These are phyloP conservation scores for Sebastes taczanowskii DNA, from an alignment of 2,797 vertebrate species.

Conservation along the genomic window DNA sequence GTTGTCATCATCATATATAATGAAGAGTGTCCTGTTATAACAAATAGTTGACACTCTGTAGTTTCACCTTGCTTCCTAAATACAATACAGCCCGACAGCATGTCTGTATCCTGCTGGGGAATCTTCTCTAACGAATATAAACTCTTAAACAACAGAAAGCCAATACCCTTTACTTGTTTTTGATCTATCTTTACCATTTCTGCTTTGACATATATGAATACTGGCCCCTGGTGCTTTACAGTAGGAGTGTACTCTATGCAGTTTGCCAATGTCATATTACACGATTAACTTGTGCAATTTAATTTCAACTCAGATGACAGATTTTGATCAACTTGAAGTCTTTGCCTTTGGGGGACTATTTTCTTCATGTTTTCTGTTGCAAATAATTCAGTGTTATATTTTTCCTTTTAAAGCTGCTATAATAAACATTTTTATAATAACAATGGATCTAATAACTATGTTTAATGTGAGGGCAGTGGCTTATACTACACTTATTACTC, in stretches of 20 bases:
- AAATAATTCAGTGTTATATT: conserved; percentile 1
- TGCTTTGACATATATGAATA: background rate
- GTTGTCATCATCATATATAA: background rate
- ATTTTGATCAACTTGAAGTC: background rate
- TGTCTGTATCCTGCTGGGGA: background rate
- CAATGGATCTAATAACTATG: background rate
- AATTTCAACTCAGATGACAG: background rate
- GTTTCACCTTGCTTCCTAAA: background rate
- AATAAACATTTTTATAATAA: background rate
- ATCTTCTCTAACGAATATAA: background rate
- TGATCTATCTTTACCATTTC: background rate
- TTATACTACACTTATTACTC: background rate
- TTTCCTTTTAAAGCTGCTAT: background rate
- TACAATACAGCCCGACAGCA: background rate
- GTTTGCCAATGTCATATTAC: background rate
- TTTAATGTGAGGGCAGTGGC: background rate
- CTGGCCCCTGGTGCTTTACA: background rate
- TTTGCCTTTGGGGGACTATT: background rate
- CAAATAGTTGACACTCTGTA: background rate
- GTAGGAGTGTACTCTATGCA: background rate
- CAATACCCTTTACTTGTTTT: background rate
- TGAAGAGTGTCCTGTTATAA: background rate
- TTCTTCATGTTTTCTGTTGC: background rate
- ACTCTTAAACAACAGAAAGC: background rate
- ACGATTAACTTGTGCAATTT: background rate